phyloP scores from a whole-genome alignment of 37 sponge, comb jelly and placozoan species.

The Hexactinellida sp. region DNA sequence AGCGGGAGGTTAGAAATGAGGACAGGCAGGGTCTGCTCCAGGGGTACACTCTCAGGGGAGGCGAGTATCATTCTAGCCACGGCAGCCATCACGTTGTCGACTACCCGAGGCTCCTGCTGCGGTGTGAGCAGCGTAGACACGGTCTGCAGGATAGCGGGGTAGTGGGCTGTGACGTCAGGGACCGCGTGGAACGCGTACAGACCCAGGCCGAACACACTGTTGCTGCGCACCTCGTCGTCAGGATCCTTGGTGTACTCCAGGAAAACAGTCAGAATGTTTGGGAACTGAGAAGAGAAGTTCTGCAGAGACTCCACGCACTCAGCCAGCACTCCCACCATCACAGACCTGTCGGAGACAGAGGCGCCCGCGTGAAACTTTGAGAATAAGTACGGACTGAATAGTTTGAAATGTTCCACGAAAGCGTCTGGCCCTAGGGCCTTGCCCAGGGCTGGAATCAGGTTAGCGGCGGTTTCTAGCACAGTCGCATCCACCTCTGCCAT shows the following conservation, averaged over 20 bases:
- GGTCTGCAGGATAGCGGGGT: slow-evolving; percentile 40
- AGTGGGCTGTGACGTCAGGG: slow-evolving; percentile 33
- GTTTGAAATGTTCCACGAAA: slow-evolving; percentile 5
- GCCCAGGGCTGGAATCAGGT: background rate
- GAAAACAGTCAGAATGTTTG: slow-evolving; percentile 23
- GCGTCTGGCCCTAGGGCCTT: background rate
- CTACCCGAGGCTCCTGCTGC: slow-evolving; percentile 18
- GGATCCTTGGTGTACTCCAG: slow-evolving; percentile 27
- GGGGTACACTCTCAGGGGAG: slow-evolving; percentile 41
- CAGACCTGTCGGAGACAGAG: background rate
- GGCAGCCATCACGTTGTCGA: slow-evolving; percentile 72
- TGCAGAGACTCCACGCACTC: slow-evolving; percentile 14
- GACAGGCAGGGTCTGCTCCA: slow-evolving; percentile 64
- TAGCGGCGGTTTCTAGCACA: background rate
- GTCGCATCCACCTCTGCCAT: background rate
- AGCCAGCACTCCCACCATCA: background rate
- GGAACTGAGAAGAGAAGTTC: background rate
- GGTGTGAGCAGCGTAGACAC: slow-evolving; percentile 39
- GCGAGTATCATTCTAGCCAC: slow-evolving; percentile 70
- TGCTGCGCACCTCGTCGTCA: slow-evolving; percentile 67
- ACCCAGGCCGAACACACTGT: slow-evolving; percentile 75
- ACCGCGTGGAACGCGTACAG: slow-evolving; percentile 38
- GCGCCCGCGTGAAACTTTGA: background rate
- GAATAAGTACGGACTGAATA: background rate
- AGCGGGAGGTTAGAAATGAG: slow-evolving; percentile 63